These are phyloP conservation scores for Eueides isabella DNA, from an alignment of 1,140 invertebrate species.

Conservation along the genomic window DNA sequence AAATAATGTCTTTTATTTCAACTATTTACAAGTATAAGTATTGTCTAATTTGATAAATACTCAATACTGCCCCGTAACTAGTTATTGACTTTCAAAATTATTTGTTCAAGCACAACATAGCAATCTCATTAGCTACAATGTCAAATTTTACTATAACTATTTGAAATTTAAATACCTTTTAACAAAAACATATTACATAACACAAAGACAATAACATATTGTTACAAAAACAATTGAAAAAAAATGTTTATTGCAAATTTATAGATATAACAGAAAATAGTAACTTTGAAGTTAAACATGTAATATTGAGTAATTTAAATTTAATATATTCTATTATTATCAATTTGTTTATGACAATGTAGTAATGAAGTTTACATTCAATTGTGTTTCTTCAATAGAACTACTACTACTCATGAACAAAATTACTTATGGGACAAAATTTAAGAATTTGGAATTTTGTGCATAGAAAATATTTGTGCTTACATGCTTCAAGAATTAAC, in stretches of 20 bases:
- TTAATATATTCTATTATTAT: too few species aligned
- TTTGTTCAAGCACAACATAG: conserved; percentile 19
- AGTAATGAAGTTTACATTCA: background rate
- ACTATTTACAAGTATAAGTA: conserved; percentile 61
- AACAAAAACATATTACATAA: background rate
- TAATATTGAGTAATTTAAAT: background rate
- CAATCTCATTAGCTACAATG: too few species aligned
- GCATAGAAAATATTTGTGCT: conserved; percentile 42
- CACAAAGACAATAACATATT: too few species aligned
- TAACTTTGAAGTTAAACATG: background rate
- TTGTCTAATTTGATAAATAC: conserved; percentile 52
- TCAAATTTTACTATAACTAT: too few species aligned
- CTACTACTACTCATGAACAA: too few species aligned
- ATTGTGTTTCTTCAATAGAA: background rate
- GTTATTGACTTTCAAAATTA: conserved; percentile 34
- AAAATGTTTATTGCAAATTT: too few species aligned
- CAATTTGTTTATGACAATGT: too few species aligned
- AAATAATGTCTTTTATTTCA: conserved; percentile 79
- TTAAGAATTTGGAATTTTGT: conserved; percentile 33
- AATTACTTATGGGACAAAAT: conserved; percentile 13
- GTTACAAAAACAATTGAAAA: too few species aligned
- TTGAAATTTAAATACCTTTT: too few species aligned
- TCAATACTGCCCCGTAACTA: conserved; percentile 52
- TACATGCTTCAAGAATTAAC: conserved; percentile 24
- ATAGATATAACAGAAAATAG: too few species aligned